phyloP scores from a whole-genome alignment of 2,113 vertebrate genomes.

The Nesoenas mayeri region DNA sequence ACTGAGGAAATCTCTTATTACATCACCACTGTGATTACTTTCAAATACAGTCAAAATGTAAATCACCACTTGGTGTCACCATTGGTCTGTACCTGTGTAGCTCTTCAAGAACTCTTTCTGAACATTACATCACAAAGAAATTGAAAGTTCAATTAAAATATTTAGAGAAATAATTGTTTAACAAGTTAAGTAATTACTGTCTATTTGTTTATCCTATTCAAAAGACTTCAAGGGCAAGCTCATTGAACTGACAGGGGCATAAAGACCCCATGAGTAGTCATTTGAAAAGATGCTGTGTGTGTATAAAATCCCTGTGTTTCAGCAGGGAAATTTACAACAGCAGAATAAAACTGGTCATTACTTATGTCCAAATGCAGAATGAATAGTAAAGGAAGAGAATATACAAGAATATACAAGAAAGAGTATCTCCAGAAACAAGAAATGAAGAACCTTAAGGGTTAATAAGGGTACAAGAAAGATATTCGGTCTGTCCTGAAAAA shows the following conservation, averaged over 20 bases:
- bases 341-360: background rate
- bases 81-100: background rate
- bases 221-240: background rate
- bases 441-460: background rate
- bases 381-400: background rate
- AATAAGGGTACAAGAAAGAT: background rate
- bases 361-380: background rate
- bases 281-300: background rate
- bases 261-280: background rate
- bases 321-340: background rate
- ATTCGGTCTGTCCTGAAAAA: background rate
- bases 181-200: background rate
- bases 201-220: background rate
- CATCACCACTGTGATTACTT: background rate
- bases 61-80: slow-evolving; percentile 72
- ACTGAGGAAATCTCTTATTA: background rate
- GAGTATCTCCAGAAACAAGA: background rate
- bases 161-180: background rate
- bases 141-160: background rate
- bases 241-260: background rate
- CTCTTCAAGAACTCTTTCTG: background rate
- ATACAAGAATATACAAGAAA: background rate
- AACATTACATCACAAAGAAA: background rate
- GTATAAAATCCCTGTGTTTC: background rate
- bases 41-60: background rate